phyloP scores from a whole-genome alignment of 2,113 vertebrate species.

The Bos taurus region ARS-UCD2.0 NC_037335.1:38953001-38953500 shows the following conservation, averaged over 20 bases:
- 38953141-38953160: not conserved
- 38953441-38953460: not conserved
- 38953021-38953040: not conserved
- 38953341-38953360: not conserved
- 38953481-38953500: not conserved
- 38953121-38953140: not conserved
- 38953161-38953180: not conserved
- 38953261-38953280: not conserved
- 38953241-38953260: not conserved
- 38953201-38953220: not conserved
- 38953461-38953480: not conserved
- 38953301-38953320: not conserved
- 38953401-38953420: not conserved
- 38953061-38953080: not conserved
- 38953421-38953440: constrained; percentile 3
- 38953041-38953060: not conserved
- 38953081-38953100: not conserved
- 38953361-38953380: constrained; percentile 12
- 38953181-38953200: not conserved
- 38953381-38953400: not conserved
- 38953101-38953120: not conserved
- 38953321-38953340: not conserved
- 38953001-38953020: not conserved
- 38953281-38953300: not conserved
- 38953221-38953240: constrained; percentile 3